These are phyloP conservation scores for Chymomyza costata DNA, from an alignment of 1,140 invertebrate species.

Conservation along the genomic window DNA sequence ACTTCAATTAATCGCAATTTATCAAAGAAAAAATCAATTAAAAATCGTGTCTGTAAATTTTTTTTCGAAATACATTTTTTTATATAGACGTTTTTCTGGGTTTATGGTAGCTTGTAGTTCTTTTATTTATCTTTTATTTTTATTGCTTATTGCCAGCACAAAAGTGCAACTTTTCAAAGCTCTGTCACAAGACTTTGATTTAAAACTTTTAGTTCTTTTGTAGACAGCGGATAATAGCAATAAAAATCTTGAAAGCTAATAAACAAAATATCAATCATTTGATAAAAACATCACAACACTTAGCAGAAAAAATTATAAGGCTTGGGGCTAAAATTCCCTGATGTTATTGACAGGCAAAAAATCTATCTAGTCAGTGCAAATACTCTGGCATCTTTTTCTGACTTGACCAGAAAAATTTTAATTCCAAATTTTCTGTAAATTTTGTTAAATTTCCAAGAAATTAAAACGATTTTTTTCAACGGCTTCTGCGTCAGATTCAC, in stretches of 20 bases:
- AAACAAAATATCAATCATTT: conserved; percentile 57
- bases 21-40: conserved; percentile 60
- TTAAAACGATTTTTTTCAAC: conserved; percentile 4
- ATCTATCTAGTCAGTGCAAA: too few species aligned
- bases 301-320: conserved; percentile 8
- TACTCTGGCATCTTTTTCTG: conserved; percentile 1
- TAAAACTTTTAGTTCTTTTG: too few species aligned
- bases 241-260: conserved; percentile 30
- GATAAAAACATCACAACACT: conserved; percentile 31
- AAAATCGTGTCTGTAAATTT: conserved; percentile 36
- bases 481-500: conserved; percentile 14
- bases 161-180: background rate
- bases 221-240: conserved; percentile 19
- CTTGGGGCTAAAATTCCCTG: conserved; percentile 8
- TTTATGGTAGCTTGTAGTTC: too few species aligned
- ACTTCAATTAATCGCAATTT: too few species aligned
- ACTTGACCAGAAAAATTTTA: conserved; percentile 22
- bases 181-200: conserved; percentile 6
- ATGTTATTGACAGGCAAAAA: conserved; percentile 11
- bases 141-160: conserved; percentile 5
- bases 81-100: too few species aligned
- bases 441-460: conserved; percentile 14
- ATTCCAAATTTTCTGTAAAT: conserved; percentile 7
- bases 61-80: too few species aligned
- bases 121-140: conserved; percentile 7